phyloP scores from a whole-genome alignment of 92 coral and sea anemone genomes.

The Porites rus region DNA sequence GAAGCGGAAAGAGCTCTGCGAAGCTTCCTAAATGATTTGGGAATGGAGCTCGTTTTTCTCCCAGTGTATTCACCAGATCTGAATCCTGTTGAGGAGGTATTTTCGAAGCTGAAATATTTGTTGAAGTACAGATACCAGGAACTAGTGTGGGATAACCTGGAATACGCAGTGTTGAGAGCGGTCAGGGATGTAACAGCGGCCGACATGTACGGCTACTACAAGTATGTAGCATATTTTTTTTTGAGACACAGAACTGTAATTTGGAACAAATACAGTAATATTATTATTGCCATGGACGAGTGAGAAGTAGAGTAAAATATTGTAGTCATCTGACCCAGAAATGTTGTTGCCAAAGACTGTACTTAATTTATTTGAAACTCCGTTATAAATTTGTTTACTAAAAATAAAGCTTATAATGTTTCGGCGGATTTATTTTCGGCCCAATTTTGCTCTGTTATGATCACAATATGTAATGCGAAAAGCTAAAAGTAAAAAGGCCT shows the following conservation, averaged over 20 bases:
- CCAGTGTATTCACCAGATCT: no score
- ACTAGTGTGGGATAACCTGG: slow-evolving; percentile 66
- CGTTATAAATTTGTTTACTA: neutral
- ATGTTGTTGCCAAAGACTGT: no score
- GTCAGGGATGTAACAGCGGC: slow-evolving; percentile 50
- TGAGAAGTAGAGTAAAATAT: slow-evolving; percentile 42
- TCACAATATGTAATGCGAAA: slow-evolving; percentile 12
- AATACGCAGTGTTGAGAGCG: slow-evolving; percentile 59
- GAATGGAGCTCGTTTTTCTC: neutral
- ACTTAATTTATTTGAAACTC: no score
- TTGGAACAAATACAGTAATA: slow-evolving; percentile 9
- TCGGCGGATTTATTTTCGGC: neutral
- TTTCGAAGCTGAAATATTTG: slow-evolving; percentile 71
- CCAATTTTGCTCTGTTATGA: neutral
- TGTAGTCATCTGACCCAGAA: slow-evolving; percentile 19
- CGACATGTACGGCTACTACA: slow-evolving; percentile 45
- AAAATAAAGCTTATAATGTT: neutral
- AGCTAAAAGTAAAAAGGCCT: slow-evolving; percentile 26
- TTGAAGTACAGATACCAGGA: slow-evolving; percentile 65
- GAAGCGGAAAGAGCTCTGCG: slow-evolving; percentile 69
- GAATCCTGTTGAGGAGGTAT: slow-evolving; percentile 56
- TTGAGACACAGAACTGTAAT: slow-evolving; percentile 41
- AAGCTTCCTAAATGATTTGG: slow-evolving; percentile 62
- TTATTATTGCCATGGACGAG: slow-evolving; percentile 15
- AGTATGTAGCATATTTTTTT: slow-evolving; percentile 41